Evolutionary conservation across 2,888 invertebrate species (phyloP).

Genomic region (Gasteruption jaculator): DNA sequence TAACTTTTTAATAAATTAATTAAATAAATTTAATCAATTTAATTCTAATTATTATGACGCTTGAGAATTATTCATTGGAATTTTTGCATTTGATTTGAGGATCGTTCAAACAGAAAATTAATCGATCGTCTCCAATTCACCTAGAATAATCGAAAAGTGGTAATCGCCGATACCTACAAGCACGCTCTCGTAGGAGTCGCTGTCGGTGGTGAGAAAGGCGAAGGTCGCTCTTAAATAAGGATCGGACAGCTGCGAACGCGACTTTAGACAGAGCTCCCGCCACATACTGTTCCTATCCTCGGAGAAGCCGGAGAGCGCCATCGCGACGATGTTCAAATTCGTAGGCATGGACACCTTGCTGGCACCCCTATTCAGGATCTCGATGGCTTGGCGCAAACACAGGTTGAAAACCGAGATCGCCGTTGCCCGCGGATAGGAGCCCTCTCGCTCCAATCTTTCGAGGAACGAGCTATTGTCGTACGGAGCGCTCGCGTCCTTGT

Average conservation of each 20-base stretch:
- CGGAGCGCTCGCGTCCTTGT: constrained; percentile 61
- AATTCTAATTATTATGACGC: constrained; percentile 7
- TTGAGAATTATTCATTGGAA: no score
- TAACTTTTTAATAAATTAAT: neutral
- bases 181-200: constrained; percentile 70
- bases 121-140: no score
- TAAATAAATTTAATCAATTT: neutral
- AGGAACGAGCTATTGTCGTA: constrained; percentile 56
- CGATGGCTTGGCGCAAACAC: constrained; percentile 77
- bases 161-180: constrained; percentile 63
- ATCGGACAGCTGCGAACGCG: constrained; percentile 77
- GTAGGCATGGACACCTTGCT: constrained; percentile 46
- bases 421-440: constrained; percentile 77
- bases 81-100: no score
- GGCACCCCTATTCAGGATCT: constrained; percentile 75
- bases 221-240: constrained; percentile 89
- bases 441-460: constrained; percentile 69
- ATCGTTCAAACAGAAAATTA: no score
- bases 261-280: constrained; percentile 69
- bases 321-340: constrained; percentile 64
- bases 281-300: constrained; percentile 79
- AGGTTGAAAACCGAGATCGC: constrained; percentile 89
- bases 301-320: constrained; percentile 81
- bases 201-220: constrained; percentile 80
- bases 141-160: no score